Conservation (phyloP, 2,888 invertebrate genomes). For the Lithophane ornitopus region DNA sequence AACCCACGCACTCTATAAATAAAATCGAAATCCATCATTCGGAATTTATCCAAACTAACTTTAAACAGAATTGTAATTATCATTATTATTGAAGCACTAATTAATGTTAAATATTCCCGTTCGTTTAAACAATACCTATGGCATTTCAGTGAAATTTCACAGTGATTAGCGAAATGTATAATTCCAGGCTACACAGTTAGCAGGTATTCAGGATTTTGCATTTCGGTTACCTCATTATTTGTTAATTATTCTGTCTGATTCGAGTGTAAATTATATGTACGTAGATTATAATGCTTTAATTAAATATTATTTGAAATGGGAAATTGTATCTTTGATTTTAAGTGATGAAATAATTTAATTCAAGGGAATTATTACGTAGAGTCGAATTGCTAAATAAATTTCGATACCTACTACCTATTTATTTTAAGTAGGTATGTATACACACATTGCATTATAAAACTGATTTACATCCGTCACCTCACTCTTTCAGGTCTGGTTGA, state of each 20-base stretch:
- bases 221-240: slow-evolving; percentile 11
- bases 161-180: slow-evolving; percentile 5
- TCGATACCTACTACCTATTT: background rate
- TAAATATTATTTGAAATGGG: background rate
- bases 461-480: too few species aligned
- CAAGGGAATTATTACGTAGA: background rate
- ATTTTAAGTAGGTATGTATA: too few species aligned
- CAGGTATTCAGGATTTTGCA: slow-evolving; percentile 21
- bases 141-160: slow-evolving; percentile 24
- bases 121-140: slow-evolving; percentile 12
- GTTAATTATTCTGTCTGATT: background rate
- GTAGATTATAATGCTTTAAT: too few species aligned
- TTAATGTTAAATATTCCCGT: slow-evolving; percentile 28
- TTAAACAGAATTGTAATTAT: slow-evolving; percentile 32
- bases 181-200: background rate
- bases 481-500: too few species aligned
- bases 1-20: background rate
- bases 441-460: too few species aligned
- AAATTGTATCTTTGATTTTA: background rate
- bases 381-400: background rate
- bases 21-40: slow-evolving; percentile 6
- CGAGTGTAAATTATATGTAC: too few species aligned
- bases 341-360: background rate
- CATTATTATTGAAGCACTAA: slow-evolving; percentile 28
- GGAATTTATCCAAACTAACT: slow-evolving; percentile 3